These are phyloP conservation scores for Microtus ochrogaster DNA, from an alignment of 2,113 vertebrate species.

Conservation along the genomic window DNA sequence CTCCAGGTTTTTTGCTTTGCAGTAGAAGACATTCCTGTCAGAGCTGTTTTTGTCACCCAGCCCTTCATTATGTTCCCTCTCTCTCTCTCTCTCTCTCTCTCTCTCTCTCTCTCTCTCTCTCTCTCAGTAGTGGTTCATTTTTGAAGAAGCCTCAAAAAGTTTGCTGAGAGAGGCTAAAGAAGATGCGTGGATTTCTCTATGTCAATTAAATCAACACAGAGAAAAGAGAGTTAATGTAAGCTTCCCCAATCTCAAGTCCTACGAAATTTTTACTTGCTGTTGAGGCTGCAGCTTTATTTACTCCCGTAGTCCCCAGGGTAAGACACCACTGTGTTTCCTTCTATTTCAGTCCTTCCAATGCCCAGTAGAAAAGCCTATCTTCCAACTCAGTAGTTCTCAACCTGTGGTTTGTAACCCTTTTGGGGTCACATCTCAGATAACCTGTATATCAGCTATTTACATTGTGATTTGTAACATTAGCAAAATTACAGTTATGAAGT, in stretches of 20 bases:
- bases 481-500: not conserved
- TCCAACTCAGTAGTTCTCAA: not conserved
- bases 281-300: not conserved
- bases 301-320: not conserved
- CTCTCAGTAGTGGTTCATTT: not conserved
- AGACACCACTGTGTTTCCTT: not conserved
- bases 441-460: not conserved
- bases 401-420: not conserved
- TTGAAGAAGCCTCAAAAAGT: not conserved
- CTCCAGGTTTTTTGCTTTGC: constrained; percentile 42
- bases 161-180: not conserved
- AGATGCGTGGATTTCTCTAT: not conserved
- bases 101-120: too few species aligned
- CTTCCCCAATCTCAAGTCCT: not conserved
- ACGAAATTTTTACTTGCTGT: not conserved
- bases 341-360: not conserved
- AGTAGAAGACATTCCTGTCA: not conserved
- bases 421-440: not conserved
- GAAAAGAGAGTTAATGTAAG: not conserved
- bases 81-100: too few species aligned
- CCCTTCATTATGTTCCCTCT: constrained; percentile 8
- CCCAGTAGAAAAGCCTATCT: rapidly evolving
- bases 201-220: not conserved
- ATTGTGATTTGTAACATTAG: not conserved
- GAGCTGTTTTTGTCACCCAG: constrained; percentile 41